phyloP scores from a whole-genome alignment of 2,797 vertebrate genomes.

The Tapirus indicus region DNA sequence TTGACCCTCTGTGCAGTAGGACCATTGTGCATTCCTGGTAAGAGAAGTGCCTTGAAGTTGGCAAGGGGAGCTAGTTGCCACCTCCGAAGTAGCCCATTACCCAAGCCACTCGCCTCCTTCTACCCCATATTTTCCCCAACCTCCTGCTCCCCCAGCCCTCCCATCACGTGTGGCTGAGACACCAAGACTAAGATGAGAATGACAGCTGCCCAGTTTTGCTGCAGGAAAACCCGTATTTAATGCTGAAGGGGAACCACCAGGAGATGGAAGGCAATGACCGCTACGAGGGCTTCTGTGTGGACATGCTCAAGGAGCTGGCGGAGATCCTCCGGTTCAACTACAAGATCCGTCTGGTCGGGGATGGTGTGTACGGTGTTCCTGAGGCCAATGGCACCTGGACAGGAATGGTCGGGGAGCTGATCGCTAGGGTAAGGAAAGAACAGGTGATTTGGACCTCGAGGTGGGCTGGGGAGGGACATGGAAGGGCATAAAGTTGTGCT shows the following conservation, averaged over 20 bases:
- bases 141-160: neutral
- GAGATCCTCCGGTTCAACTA: conserved; percentile 98
- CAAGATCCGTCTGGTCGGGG: conserved; percentile 96
- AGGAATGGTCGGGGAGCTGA: conserved; percentile 98
- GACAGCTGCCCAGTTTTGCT: conserved; percentile 92
- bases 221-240: conserved; percentile 99
- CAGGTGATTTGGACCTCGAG: neutral
- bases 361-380: conserved; percentile 95
- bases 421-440: conserved; percentile 93
- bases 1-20: neutral
- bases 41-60: neutral
- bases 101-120: neutral
- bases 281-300: conserved; percentile 98
- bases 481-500: neutral
- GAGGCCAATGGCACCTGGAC: conserved; percentile 98
- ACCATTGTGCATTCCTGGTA: neutral
- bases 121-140: neutral
- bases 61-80: neutral
- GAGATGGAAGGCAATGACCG: conserved; percentile 96
- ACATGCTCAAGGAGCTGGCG: conserved; percentile 98
- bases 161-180: conserved; percentile 61
- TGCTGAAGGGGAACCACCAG: conserved; percentile 97
- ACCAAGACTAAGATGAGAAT: conserved; percentile 88
- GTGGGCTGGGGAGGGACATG: neutral
- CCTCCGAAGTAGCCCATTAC: neutral